phyloP scores from a whole-genome alignment of 1,140 invertebrate genomes.

The Chrysomallon squamiferum region DNA sequence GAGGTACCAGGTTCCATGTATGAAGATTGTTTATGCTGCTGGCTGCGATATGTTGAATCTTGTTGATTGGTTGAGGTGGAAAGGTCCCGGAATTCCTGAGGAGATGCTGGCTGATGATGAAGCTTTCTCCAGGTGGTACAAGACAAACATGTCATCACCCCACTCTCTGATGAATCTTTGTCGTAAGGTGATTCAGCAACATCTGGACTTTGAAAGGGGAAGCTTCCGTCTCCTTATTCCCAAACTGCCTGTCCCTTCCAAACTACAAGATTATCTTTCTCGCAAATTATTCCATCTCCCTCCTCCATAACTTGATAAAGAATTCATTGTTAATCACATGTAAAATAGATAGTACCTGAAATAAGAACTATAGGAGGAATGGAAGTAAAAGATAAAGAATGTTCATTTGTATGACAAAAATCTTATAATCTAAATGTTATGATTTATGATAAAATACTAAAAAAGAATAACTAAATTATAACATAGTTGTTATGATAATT shows the following conservation, averaged over 20 bases:
- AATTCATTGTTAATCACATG: no score
- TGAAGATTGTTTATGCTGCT: slow-evolving; percentile 52
- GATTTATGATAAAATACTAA: no score
- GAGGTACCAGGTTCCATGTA: slow-evolving; percentile 57
- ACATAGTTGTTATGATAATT: no score
- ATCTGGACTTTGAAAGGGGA: slow-evolving; percentile 29
- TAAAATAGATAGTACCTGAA: no score
- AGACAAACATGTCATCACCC: slow-evolving; percentile 49
- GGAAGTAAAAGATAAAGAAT: no score
- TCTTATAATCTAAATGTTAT: no score
- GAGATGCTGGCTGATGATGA: slow-evolving; percentile 54
- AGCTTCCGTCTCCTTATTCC: slow-evolving; percentile 33
- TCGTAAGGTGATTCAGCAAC: slow-evolving; percentile 58
- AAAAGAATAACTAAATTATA: no score
- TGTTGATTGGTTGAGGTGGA: slow-evolving; percentile 60
- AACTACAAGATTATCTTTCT: slow-evolving; percentile 41
- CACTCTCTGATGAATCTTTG: slow-evolving; percentile 56
- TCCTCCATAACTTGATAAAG: slow-evolving; percentile 17
- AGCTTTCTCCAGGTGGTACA: slow-evolving; percentile 57
- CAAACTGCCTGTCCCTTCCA: slow-evolving; percentile 40
- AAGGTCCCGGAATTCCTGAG: slow-evolving; percentile 58
- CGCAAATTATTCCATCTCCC: slow-evolving; percentile 49
- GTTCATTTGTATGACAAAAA: no score
- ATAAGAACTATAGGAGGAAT: no score
- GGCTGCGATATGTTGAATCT: slow-evolving; percentile 62